Base-by-base conservation (phyloP, 1,140 invertebrate genomes). In the Drosophila punjabiensis region DNA sequence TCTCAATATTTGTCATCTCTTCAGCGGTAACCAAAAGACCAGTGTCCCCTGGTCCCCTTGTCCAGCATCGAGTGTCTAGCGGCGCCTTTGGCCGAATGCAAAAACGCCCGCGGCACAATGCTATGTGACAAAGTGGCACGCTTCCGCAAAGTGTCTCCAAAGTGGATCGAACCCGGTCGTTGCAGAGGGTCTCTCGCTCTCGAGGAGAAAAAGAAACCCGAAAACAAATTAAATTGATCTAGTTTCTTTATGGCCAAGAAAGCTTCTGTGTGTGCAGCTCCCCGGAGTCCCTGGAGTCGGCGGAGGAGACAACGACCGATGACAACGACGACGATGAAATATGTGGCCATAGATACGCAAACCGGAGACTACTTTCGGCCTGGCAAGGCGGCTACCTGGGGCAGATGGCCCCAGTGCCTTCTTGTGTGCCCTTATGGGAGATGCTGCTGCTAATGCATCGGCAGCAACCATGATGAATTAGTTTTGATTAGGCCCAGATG, bases 151-250 rank as follows among this genome's bases (percentile, higher is more conserved):
- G 81, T 89, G 85, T 90, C 82, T 84, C 81, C 85, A 81, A 79
- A 70, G 79, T 70, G 71, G 61, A 58, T 50, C 53, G 53, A 50
- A 20, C 33, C 37, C 52, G 37, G 48, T 33, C 28, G 32, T 35
- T 18, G 37, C 24, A 18, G 16, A 39, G 50, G 3, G 24, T 24
- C 24, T 24, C 24, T 24, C 24, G 24, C 24, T 24, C 24, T 24
- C 1, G 24, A 52, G 14, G 11, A 47, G 55, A 52, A 73, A 77
- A 71, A 73, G 68, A 79, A 82, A 73, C 68, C 70, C 76, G 70
- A 88, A 89, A 89, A 84, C 66, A 88, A 84, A 85, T 90, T 86
- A 90, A 90, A 86, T 90, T 90, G 86, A 90, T 90, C 86, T 90
- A 90, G 86, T 90, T 89, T 90, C 82, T 89, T 82, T 90, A 89